These are phyloP conservation scores for Elmis aenea DNA, from an alignment of 2,888 invertebrate genomes.

Conservation along the genomic window DNA sequence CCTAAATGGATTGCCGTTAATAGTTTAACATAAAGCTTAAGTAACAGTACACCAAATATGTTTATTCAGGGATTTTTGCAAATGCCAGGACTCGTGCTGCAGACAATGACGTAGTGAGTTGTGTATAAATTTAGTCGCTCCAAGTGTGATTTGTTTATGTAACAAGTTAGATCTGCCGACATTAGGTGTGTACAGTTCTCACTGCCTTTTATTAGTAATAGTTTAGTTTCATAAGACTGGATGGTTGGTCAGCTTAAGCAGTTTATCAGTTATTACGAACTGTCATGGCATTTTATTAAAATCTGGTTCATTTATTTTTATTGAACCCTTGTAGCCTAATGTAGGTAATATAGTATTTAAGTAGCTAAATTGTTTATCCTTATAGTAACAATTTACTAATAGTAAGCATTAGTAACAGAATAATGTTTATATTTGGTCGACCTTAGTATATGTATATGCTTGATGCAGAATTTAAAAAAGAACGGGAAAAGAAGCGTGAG, in stretches of 20 bases:
- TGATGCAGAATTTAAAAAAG: no score
- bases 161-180: slow-evolving; percentile 27
- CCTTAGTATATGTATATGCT: no score
- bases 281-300: no score
- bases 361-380: no score
- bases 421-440: no score
- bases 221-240: slow-evolving; percentile 28
- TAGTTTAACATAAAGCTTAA: slow-evolving; percentile 11
- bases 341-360: no score
- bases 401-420: no score
- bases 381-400: no score
- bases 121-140: slow-evolving; percentile 40
- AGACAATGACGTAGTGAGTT: slow-evolving; percentile 32
- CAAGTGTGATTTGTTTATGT: slow-evolving; percentile 37
- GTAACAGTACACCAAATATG: slow-evolving; percentile 44
- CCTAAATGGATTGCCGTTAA: slow-evolving; percentile 7
- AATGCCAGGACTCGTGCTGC: slow-evolving; percentile 31
- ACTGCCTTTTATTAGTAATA: slow-evolving; percentile 29
- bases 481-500: no score
- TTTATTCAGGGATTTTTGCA: slow-evolving; percentile 44
- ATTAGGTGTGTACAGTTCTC: slow-evolving; percentile 26
- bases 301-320: no score
- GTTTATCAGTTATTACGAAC: slow-evolving; percentile 6
- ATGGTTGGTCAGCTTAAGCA: slow-evolving; percentile 7
- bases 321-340: no score